A percentile compares a stretch with the other conserved stretches of the same genome.
Conservation (phyloP, 2,113 vertebrate genomes). For the Baryphthengus martii region DNA sequence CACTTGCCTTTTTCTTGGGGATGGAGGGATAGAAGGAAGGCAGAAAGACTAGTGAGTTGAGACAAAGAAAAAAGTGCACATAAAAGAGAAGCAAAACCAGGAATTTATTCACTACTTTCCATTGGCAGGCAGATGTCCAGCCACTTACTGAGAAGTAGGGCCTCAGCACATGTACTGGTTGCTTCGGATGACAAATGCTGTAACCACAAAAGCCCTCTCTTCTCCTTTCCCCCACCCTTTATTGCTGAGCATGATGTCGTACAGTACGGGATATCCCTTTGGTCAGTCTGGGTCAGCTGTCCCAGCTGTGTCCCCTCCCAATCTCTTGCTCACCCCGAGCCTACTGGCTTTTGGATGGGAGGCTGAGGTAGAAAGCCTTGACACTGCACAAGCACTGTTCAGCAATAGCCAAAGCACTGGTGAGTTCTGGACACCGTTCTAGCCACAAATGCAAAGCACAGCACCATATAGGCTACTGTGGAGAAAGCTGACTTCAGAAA, state of each 20-base stretch:
- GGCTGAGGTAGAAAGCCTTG: neutral
- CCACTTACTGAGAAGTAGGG: neutral
- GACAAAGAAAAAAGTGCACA: neutral
- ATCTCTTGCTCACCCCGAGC: neutral
- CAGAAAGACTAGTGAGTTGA: neutral
- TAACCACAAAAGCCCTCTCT: neutral
- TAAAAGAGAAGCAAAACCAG: neutral
- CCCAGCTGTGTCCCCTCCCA: neutral
- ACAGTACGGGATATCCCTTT: neutral
- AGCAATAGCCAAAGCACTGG: neutral
- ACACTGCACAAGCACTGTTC: neutral
- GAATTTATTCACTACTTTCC: neutral
- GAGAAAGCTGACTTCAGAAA: neutral
- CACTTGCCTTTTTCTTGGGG: neutral
- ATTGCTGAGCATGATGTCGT: neutral
- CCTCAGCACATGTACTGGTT: neutral
- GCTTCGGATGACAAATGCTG: fast-evolving
- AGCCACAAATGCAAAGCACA: neutral
- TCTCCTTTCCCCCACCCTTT: neutral
- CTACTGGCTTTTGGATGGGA: neutral
- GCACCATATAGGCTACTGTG: neutral
- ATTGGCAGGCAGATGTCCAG: neutral
- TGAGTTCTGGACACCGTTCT: neutral
- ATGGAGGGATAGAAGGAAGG: neutral
- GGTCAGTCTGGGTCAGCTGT: neutral